phyloP scores from a whole-genome alignment of 2,797 vertebrate species.

The Malurus splendens region DNA sequence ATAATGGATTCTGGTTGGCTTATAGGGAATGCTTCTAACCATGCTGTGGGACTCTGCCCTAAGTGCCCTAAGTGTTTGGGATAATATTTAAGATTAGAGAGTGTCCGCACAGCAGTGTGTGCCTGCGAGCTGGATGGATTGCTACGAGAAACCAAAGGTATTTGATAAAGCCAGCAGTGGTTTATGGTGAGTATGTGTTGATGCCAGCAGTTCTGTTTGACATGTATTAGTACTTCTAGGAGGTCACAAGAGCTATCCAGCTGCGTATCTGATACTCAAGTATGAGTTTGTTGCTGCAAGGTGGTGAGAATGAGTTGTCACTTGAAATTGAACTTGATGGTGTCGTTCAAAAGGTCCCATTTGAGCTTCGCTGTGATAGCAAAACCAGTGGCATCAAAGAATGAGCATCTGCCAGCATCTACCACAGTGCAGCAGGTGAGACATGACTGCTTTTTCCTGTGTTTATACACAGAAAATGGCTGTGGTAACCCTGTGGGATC shows the following conservation, averaged over 20 bases:
- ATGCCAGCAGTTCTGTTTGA: neutral
- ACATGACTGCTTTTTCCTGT: neutral
- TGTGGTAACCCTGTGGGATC: neutral
- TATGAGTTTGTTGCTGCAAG: neutral
- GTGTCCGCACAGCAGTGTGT: neutral
- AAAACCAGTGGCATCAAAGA: neutral
- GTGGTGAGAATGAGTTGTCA: neutral
- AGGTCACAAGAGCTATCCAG: neutral
- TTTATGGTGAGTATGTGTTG: neutral
- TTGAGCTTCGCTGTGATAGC: neutral
- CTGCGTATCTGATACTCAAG: neutral
- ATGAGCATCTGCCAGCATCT: neutral
- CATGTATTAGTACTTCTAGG: neutral
- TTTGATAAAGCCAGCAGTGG: neutral
- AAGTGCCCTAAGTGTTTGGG: neutral
- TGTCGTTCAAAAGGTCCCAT: neutral
- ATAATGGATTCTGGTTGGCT: neutral
- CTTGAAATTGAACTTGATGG: neutral
- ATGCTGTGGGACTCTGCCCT: neutral
- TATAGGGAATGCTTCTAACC: neutral
- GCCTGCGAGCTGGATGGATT: neutral
- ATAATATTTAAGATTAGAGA: neutral
- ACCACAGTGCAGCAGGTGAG: constrained; percentile 4
- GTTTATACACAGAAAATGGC: neutral
- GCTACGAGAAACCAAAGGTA: neutral